Evolutionary conservation across 2,888 invertebrate genomes (phyloP).

Genomic region (Zaprionus lineosus): DNA sequence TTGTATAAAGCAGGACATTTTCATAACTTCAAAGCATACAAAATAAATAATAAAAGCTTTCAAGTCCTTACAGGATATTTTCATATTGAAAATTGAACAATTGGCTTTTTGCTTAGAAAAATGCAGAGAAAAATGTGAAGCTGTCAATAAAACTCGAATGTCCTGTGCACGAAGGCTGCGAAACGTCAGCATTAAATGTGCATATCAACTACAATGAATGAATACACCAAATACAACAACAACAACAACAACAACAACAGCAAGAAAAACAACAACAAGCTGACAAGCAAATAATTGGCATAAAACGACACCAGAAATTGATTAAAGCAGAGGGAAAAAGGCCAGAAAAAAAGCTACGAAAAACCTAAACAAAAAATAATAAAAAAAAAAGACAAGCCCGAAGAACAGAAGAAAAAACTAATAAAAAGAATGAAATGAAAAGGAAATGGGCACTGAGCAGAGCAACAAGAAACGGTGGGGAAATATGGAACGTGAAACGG

Average conservation of each 20-base stretch:
- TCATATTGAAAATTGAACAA: too few species aligned
- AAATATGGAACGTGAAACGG: background rate
- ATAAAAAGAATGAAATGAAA: slow-evolving; percentile 4
- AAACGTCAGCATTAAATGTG: slow-evolving; percentile 30
- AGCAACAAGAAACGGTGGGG: background rate
- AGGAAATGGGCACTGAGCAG: slow-evolving; percentile 2
- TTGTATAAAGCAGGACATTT: too few species aligned
- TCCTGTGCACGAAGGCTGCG: too few species aligned
- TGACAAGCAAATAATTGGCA: slow-evolving; percentile 65
- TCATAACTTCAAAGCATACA: too few species aligned
- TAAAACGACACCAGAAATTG: slow-evolving; percentile 71
- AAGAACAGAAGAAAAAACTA: too few species aligned
- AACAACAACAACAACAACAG: background rate
- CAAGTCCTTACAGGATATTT: too few species aligned
- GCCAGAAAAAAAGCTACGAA: too few species aligned
- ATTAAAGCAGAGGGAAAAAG: slow-evolving; percentile 45
- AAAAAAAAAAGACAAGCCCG: slow-evolving; percentile 1
- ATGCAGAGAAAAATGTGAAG: too few species aligned
- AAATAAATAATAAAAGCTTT: too few species aligned
- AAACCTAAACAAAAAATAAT: slow-evolving; percentile 17
- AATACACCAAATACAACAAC: slow-evolving; percentile 18
- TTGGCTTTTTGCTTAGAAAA: too few species aligned
- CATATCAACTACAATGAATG: too few species aligned
- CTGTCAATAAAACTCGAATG: background rate
- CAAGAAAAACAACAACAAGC: slow-evolving; percentile 18